These are phyloP conservation scores for Bovichtus variegatus DNA, from an alignment of 2,797 vertebrate genomes.

Conservation along the genomic window DNA sequence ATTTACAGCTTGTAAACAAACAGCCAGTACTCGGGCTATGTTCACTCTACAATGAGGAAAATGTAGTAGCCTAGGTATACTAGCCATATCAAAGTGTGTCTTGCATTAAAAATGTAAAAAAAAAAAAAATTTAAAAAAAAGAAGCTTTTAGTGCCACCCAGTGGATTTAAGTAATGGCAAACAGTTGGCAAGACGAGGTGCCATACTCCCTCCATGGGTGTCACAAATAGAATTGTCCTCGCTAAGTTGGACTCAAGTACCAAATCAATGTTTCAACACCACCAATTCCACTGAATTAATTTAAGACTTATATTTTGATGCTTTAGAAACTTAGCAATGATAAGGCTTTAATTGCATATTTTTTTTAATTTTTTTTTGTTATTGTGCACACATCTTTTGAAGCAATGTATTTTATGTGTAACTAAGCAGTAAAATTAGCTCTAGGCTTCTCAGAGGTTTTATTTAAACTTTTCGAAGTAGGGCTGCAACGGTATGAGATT, in stretches of 20 bases:
- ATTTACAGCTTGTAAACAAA: constrained; percentile 81
- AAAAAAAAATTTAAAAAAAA: constrained; percentile 40
- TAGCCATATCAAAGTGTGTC: constrained; percentile 44
- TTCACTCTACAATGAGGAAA: constrained; percentile 60
- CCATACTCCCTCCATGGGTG: constrained; percentile 50
- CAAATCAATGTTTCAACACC: constrained; percentile 46
- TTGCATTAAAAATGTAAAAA: constrained; percentile 73
- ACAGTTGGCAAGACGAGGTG: constrained; percentile 58
- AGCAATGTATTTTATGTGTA: constrained; percentile 45
- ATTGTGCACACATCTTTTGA: constrained; percentile 59
- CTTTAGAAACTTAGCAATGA: constrained; percentile 61
- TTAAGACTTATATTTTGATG: constrained; percentile 51
- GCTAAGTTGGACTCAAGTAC: constrained; percentile 44
- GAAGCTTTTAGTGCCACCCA: constrained; percentile 66
- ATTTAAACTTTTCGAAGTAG: constrained; percentile 14
- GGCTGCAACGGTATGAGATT: too few species aligned
- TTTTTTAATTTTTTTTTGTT: constrained; percentile 31
- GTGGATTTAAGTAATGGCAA: constrained; percentile 59
- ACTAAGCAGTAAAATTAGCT: constrained; percentile 28
- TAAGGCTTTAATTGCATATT: constrained; percentile 80
- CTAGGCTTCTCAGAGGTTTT: constrained; percentile 25
- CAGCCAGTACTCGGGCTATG: constrained; percentile 61
- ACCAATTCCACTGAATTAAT: constrained; percentile 27
- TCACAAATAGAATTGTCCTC: constrained; percentile 41
- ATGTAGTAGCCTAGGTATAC: constrained; percentile 52